Evolutionary conservation across 2,797 vertebrate species (phyloP).

Genomic region (Enteromius mattozi): DNA sequence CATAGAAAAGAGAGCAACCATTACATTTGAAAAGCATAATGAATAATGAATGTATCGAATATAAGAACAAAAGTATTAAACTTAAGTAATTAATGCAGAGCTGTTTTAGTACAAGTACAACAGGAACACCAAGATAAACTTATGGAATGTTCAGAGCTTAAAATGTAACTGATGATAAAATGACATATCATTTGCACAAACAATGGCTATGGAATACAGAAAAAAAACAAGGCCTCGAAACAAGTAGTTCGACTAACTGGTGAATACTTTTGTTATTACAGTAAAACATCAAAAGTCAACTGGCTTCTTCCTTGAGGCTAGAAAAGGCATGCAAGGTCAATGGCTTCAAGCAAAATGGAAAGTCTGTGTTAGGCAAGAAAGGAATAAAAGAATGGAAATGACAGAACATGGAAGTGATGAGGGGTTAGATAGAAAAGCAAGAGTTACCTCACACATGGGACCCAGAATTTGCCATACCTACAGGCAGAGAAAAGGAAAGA

Average conservation of each 20-base stretch:
- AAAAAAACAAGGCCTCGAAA: neutral
- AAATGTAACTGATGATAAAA: neutral
- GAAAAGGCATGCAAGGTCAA: neutral
- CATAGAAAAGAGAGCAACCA: neutral
- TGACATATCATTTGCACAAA: neutral
- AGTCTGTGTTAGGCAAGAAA: neutral
- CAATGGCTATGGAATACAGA: neutral
- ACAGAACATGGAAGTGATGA: neutral
- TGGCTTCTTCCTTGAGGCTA: neutral
- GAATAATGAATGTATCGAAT: neutral
- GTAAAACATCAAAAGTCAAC: neutral
- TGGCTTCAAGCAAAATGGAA: neutral
- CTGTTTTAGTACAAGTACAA: too few species aligned
- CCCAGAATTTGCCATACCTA: slow-evolving; percentile 92
- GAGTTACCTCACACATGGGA: slow-evolving; percentile 90
- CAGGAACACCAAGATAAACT: neutral
- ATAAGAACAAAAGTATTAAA: neutral
- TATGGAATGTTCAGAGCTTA: neutral
- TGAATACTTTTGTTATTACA: neutral
- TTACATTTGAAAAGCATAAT: neutral
- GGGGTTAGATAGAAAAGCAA: slow-evolving; percentile 53
- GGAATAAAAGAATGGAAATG: slow-evolving; percentile 16
- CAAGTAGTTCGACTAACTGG: neutral
- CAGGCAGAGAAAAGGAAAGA: slow-evolving; percentile 67
- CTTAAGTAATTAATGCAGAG: neutral